Percentiles rank a stretch among this genome's conserved stretches.
Conservation (phyloP, 2,113 vertebrate genomes). For the Uropsilus gracilis region DNA sequence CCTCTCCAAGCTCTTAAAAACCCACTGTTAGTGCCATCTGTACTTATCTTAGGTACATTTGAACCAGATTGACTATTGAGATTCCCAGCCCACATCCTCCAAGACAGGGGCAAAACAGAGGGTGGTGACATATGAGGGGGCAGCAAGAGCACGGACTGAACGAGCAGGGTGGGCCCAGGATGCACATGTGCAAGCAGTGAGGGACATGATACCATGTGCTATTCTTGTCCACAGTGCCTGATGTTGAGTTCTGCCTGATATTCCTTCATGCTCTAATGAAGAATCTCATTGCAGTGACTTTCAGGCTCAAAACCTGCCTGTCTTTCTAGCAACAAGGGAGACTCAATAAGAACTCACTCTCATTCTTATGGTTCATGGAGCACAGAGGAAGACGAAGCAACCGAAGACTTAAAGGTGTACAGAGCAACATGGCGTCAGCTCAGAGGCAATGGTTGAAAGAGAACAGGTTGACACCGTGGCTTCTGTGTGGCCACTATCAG, state of each 20-base stretch:
- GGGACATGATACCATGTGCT: too few species aligned
- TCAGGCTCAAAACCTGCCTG: not conserved
- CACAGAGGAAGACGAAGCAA: not conserved
- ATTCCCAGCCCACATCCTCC: not conserved
- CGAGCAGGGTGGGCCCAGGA: not conserved
- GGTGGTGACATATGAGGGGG: not conserved
- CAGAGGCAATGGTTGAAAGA: not conserved
- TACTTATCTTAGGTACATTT: not conserved
- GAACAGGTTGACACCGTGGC: not conserved
- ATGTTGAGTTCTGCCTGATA: not conserved
- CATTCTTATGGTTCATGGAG: not conserved
- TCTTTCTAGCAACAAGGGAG: not conserved
- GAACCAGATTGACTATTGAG: not conserved
- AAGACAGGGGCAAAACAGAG: not conserved
- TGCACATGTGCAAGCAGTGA: accelerated
- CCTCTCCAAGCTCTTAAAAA: constrained; percentile 4
- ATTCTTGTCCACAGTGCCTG: too few species aligned
- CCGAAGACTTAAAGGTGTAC: not conserved
- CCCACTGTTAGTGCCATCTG: too few species aligned
- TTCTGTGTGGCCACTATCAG: not conserved
- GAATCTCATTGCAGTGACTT: not conserved
- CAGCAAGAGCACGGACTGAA: not conserved
- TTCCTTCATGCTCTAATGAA: not conserved
- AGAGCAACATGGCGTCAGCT: not conserved
- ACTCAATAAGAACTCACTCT: not conserved